phyloP scores from a whole-genome alignment of 1,140 invertebrate genomes.

The Vanessa tameamea region DNA sequence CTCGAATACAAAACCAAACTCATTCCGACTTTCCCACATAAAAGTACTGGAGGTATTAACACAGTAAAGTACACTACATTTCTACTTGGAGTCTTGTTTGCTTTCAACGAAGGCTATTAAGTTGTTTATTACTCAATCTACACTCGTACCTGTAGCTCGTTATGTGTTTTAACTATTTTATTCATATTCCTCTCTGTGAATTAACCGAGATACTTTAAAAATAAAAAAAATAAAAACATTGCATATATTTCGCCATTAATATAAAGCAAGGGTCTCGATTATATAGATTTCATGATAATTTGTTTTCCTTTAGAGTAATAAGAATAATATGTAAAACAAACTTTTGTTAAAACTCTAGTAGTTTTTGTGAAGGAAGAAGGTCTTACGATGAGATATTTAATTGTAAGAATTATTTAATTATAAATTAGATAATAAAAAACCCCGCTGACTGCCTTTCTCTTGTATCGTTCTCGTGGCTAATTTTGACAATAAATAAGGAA shows the following conservation, averaged over 20 bases:
- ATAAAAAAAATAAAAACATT: background rate
- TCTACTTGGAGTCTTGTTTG: constrained; percentile 29
- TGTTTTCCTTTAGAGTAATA: background rate
- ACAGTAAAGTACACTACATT: constrained; percentile 31
- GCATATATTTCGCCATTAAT: background rate
- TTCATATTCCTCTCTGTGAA: constrained; percentile 15
- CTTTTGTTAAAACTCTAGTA: too few species aligned
- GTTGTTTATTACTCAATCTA: constrained; percentile 28
- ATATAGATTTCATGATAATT: background rate
- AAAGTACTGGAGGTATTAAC: constrained; percentile 32
- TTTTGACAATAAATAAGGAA: too few species aligned
- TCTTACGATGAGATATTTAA: too few species aligned
- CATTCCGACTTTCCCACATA: constrained; percentile 24
- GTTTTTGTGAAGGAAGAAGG: too few species aligned
- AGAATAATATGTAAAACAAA: background rate
- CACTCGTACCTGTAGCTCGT: constrained; percentile 23
- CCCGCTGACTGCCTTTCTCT: too few species aligned
- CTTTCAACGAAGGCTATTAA: constrained; percentile 32
- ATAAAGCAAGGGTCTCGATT: too few species aligned
- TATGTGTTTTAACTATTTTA: constrained; percentile 19
- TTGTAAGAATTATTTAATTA: too few species aligned
- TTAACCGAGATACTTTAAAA: background rate
- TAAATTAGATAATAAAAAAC: too few species aligned
- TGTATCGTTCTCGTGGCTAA: too few species aligned
- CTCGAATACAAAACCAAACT: constrained; percentile 20